phyloP scores from a whole-genome alignment of 2,113 vertebrate genomes.

The Dromaius novaehollandiae region DNA sequence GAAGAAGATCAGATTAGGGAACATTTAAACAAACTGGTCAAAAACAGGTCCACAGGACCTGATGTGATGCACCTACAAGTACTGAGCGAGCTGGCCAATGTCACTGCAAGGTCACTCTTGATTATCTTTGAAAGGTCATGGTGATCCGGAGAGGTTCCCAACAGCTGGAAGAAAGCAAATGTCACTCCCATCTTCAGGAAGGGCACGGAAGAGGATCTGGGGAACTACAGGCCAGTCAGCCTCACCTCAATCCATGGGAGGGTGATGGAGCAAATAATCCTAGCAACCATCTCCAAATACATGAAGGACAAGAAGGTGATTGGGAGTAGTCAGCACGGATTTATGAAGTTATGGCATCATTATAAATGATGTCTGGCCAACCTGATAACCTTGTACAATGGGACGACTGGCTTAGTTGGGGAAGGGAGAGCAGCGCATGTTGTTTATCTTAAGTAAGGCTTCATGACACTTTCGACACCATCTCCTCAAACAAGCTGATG shows the following conservation, averaged over 20 bases:
- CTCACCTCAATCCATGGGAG: background rate
- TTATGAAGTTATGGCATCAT: background rate
- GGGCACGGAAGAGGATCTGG: background rate
- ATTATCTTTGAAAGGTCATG: background rate
- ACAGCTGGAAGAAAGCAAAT: background rate
- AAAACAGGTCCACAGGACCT: background rate
- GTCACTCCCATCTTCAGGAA: background rate
- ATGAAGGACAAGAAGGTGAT: background rate
- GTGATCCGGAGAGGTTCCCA: background rate
- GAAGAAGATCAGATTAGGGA: background rate
- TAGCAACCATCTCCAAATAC: background rate
- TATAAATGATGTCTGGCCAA: background rate
- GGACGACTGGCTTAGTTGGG: background rate
- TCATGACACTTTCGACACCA: background rate
- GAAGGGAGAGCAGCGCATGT: background rate
- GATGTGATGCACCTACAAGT: background rate
- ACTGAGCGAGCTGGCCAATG: background rate
- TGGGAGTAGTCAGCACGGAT: background rate
- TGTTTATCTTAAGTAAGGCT: background rate
- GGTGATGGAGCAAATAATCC: rapidly evolving
- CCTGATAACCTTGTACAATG: background rate
- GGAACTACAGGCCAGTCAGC: background rate
- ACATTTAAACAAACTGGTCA: background rate
- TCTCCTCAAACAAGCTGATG: background rate
- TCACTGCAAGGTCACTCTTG: background rate